Percentiles rank a stretch among this genome's conserved stretches.
These are phyloP conservation scores for Denticeps clupeoides DNA, from an alignment of 2,797 vertebrate genomes.

Conservation along the genomic window DNA sequence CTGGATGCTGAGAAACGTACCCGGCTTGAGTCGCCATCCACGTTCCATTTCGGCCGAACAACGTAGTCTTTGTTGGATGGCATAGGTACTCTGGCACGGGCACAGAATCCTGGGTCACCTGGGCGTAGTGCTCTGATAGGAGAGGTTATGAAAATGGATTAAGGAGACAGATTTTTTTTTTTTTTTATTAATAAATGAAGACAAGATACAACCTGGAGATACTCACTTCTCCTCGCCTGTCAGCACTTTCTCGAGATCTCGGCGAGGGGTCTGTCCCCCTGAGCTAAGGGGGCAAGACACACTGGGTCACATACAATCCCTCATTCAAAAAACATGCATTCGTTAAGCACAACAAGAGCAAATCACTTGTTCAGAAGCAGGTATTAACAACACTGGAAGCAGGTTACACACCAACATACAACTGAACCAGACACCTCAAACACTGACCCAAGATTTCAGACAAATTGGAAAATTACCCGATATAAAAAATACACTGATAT, in stretches of 20 bases:
- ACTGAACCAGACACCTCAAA: background rate
- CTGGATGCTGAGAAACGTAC: slow-evolving; percentile 66
- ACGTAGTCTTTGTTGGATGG: slow-evolving; percentile 98
- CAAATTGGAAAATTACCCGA: too few species aligned
- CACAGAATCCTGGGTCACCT: slow-evolving; percentile 92
- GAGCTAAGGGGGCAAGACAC: slow-evolving; percentile 55
- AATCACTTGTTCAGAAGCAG: background rate
- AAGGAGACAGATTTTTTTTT: background rate
- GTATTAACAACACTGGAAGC: slow-evolving; percentile 1
- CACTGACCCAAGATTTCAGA: too few species aligned
- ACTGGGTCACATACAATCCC: background rate
- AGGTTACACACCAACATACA: too few species aligned
- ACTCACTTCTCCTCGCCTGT: slow-evolving; percentile 95
- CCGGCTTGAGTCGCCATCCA: slow-evolving; percentile 82
- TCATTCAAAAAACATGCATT: too few species aligned
- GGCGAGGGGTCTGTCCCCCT: slow-evolving; percentile 89
- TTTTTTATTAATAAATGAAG: background rate
- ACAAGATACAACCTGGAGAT: background rate
- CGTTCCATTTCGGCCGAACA: slow-evolving; percentile 94
- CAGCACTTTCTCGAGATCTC: slow-evolving; percentile 92
- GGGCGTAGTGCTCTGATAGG: slow-evolving; percentile 76
- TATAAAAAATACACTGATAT: too few species aligned
- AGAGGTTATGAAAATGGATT: background rate
- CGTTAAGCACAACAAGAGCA: background rate
- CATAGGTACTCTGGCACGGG: slow-evolving; percentile 86